Base-by-base conservation (phyloP, 2,113 vertebrate genomes). In the Chascanopsetta lugubris region DNA sequence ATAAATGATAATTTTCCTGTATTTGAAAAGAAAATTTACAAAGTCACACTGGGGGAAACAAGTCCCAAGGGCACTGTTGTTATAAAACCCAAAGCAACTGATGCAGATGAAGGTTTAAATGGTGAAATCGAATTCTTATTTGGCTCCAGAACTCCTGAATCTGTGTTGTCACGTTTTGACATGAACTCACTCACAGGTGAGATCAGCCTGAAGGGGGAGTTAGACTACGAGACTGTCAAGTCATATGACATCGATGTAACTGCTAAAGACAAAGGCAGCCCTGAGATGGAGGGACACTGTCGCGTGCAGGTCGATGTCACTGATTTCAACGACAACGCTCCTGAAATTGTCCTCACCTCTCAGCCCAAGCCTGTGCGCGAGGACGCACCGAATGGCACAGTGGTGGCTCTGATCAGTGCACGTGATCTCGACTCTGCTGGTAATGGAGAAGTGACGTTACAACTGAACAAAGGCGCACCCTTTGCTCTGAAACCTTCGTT, bases 1-100 rank as follows among this genome's bases (percentile, higher is more conserved):
- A 89, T 13, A 24, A 97, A 96, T 66, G 95, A 98, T 76, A 96
- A 98, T 10, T n/a, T 93, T 9, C 95, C 97, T 0, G 57, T 93
- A 0, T 98, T 96, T 62, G 79, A 93, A 9, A 87, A 93, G 12
- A 70, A 88, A 0, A 15, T 89, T 0, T 96, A 95, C 67, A 94
- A 92, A 75, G 88, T 95, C 0, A 83, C 83, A 0, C 38, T 97
- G 6, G 18, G 65, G 8, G 96, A 96, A 85, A 93, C 93, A 0
- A 79, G 87, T 15, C 0, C 77, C 0, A 64, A 84, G 46, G 93
- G 92, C 0, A 90, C 85, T 8, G 24, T 88, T 38, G 83, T 96
- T 43, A 83, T 93, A 0, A 85, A 85, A 0, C 58, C 95, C 2
- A 96, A 94, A 73, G 91, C 92, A 0, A 77, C 79, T 1, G 92